phyloP scores from a whole-genome alignment of 2,797 vertebrate species.

The Thripadectes ignobilis region DNA sequence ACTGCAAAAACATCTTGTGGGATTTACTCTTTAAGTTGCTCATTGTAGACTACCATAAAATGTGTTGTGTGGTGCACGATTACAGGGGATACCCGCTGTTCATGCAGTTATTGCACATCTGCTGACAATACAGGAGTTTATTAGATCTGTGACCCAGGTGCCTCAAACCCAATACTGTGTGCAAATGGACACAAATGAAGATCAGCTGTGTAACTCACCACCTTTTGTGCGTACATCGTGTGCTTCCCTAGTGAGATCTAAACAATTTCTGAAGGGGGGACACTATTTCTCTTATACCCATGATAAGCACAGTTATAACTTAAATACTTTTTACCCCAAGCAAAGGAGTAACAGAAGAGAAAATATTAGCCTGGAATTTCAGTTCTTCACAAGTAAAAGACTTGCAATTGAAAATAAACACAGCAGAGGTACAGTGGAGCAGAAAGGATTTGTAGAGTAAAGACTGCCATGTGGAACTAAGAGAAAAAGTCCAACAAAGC shows the following conservation, averaged over 20 bases:
- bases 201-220: not conserved
- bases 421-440: not conserved
- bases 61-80: rapidly evolving
- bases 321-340: not conserved
- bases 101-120: not conserved
- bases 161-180: not conserved
- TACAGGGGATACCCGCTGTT: not conserved
- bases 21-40: not conserved
- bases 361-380: not conserved
- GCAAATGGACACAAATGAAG: not conserved
- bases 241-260: not conserved
- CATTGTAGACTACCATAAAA: not conserved
- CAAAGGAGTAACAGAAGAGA: not conserved
- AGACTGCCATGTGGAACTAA: not conserved
- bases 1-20: not conserved
- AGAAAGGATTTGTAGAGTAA: not conserved
- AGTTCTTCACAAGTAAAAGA: not conserved
- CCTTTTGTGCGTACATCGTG: rapidly evolving
- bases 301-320: not conserved
- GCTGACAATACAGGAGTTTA: not conserved
- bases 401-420: not conserved
- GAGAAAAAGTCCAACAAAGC: not conserved
- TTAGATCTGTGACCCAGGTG: not conserved
- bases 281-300: not conserved
- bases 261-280: not conserved